Evolutionary conservation across 2,888 invertebrate species (phyloP), one percentile per base, ranked within the genome.

Genomic region (Isotomurus palustris): DNA sequence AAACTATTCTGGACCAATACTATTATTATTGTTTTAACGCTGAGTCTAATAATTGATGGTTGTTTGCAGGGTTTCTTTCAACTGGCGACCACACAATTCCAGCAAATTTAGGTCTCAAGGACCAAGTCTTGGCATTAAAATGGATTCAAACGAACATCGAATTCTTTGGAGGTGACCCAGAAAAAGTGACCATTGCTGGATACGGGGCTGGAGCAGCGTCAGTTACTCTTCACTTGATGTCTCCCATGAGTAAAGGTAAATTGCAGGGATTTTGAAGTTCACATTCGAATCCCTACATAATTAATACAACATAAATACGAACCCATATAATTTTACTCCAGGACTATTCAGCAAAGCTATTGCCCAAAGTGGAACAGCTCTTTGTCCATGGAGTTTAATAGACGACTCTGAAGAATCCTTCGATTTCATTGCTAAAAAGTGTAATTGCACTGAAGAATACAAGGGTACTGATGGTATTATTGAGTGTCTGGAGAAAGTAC

Each of bases 341-440:
- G 61, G 57, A 21, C 49, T 61, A 14, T 54, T 54, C 17, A 44
- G 54, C 19, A 14, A 38, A 14, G 61, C 54, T 1, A 61, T 61
- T n/a, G 32, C 56, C 27, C 61, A 61, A 36, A 58, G 57, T 29
- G 62, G 55, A 12, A 49, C 27, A 12, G 52, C 58, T 8, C 28
- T 62, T 0, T 62, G 55, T 22, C 62, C 58, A 28, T 62, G 62
- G 62, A 48, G 58, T 2, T n/a, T 62, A 3, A 49, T 52, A 1
- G 57, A 58, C 29, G 58, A 58, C n/a, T 40, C 36, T 2, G 27
- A 38, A 8, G 24, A 35, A 6, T 19, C 36, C 21, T 51, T 51
- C 14, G 8, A 19, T 22, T 2, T 17, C 3, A 38, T 38, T 25
- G 14, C 10, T 41, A 24, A 22, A 28, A 22, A 14, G 57, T 53